These are phyloP conservation scores for Tetranychus urticae DNA, from an alignment of 1,140 invertebrate genomes.

Conservation along the genomic window DNA sequence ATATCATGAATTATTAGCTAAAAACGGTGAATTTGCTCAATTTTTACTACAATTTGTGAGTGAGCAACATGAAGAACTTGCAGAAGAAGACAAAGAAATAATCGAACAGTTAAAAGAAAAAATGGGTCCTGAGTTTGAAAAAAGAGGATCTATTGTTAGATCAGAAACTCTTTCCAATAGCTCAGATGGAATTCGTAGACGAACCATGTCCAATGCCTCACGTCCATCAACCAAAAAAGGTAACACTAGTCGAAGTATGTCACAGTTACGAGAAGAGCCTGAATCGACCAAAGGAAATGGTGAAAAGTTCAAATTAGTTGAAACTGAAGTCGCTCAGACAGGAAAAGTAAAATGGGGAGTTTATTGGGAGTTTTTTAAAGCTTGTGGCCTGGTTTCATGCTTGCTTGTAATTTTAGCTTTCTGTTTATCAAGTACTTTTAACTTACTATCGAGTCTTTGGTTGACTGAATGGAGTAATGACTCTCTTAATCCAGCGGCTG, in stretches of 20 bases:
- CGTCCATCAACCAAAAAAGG: not conserved
- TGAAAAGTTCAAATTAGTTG: slow-evolving; percentile 30
- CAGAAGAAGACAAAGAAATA: not conserved
- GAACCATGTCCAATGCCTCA: not conserved
- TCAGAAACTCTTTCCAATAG: not conserved
- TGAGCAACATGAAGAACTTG: not conserved
- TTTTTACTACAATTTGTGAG: slow-evolving; percentile 18
- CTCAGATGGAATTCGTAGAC: not conserved
- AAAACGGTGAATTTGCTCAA: slow-evolving; percentile 16
- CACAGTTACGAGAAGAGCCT: not conserved
- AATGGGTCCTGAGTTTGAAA: not conserved
- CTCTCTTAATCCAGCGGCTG: slow-evolving; percentile 8
- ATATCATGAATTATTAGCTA: slow-evolving; percentile 20
- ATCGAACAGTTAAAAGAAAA: not conserved
- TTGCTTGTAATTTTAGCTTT: slow-evolving; percentile 9
- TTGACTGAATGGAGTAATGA: slow-evolving; percentile 22
- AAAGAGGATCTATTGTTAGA: not conserved
- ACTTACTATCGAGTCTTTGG: slow-evolving; percentile 19
- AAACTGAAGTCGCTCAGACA: slow-evolving; percentile 3
- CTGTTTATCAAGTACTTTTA: slow-evolving; percentile 14
- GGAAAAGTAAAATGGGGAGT: slow-evolving; percentile 9
- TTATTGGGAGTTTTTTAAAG: slow-evolving; percentile 3
- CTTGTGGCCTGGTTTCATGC: not conserved
- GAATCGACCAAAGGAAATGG: not conserved
- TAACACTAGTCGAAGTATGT: not conserved